Percentiles rank a stretch among this genome's conserved stretches.
Conservation (phyloP, 64 coral and sea anemone genomes). For the Porites lutea region DNA sequence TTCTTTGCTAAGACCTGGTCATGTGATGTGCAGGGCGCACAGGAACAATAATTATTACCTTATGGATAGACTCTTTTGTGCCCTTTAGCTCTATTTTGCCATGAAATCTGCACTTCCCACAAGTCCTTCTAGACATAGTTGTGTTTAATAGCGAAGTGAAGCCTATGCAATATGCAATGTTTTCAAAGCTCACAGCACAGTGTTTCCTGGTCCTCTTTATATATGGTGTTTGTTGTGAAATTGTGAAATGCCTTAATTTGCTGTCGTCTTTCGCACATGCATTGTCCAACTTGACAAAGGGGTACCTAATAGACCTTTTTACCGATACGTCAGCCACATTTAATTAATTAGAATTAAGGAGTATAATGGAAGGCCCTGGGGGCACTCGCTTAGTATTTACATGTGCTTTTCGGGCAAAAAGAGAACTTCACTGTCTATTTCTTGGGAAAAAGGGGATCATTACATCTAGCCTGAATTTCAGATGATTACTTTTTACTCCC, state of each 20-base stretch:
- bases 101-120: conserved; percentile 59
- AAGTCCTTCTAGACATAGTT: conserved; percentile 54
- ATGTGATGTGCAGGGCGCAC: conserved; percentile 41
- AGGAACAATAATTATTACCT: conserved; percentile 59
- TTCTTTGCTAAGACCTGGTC: conserved; percentile 46
- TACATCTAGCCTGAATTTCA: too few relatives aligned
- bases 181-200: conserved; percentile 50
- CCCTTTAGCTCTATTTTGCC: conserved; percentile 52
- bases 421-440: not conserved
- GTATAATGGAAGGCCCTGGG: too few relatives aligned
- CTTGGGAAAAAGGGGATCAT: not conserved
- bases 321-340: too few relatives aligned
- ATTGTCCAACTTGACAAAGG: conserved; percentile 18
- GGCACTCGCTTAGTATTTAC: too few relatives aligned
- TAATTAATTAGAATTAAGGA: too few relatives aligned
- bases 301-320: not conserved
- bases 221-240: conserved; percentile 1
- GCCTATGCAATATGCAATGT: conserved; percentile 30
- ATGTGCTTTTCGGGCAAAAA: too few relatives aligned
- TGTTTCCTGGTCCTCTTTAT: conserved; percentile 28
- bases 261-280: conserved; percentile 36
- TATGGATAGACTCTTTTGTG: conserved; percentile 51
- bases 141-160: conserved; percentile 53
- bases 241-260: conserved; percentile 38
- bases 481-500: too few relatives aligned